Evolutionary conservation across 2,113 vertebrate species (phyloP), one percentile per base, ranked within the genome.

Genomic region (Dicrurus megarhynchus): DNA sequence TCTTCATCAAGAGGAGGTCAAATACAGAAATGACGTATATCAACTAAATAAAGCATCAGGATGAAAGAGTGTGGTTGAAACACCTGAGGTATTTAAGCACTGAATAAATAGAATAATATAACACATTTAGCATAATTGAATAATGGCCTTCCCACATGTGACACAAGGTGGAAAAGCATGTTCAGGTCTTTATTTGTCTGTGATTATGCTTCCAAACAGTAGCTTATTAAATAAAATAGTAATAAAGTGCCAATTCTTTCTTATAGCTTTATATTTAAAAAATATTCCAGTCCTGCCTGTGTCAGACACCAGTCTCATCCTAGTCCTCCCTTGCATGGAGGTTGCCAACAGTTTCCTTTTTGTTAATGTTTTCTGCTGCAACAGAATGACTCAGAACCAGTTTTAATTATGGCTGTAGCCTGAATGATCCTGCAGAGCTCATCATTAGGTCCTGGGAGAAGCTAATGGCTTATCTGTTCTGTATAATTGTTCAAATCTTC

Each of bases 391-490:
- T 96, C 90, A 91, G 84, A 89, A 73, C 1, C 13, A 53, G 49
- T 70, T 82, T 75, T 85, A 89, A 87, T 89, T 87, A 68, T 4
- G 42, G 13, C 53, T 79, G 87, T 32, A 93, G 61, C 65, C 74
- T 0, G 3, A 73, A 76, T 49, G 74, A 68, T 91, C 44, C 65
- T 82, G 84, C 87, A 95, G 82, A 93, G 22, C 61, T 28, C 61
- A 71, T 87, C 56, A 47, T 84, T 87, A 87, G 74, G 42, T 78
- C 39, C 49, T 7, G 1, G 69, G 23, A 94, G 82, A 63, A 94
- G 70, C 53, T 89, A 93, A 94, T 85, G 81, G 44, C n/a, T 93
- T 93, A 84, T 96, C 74, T 95, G 53, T 33, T 84, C 52, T 64
- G 19, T 87, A 6, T 79, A 82, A 95, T 91, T 82, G 65, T 47